These are phyloP conservation scores for Rallus limicola DNA, from an alignment of 2,113 vertebrate genomes.

Conservation along the genomic window DNA sequence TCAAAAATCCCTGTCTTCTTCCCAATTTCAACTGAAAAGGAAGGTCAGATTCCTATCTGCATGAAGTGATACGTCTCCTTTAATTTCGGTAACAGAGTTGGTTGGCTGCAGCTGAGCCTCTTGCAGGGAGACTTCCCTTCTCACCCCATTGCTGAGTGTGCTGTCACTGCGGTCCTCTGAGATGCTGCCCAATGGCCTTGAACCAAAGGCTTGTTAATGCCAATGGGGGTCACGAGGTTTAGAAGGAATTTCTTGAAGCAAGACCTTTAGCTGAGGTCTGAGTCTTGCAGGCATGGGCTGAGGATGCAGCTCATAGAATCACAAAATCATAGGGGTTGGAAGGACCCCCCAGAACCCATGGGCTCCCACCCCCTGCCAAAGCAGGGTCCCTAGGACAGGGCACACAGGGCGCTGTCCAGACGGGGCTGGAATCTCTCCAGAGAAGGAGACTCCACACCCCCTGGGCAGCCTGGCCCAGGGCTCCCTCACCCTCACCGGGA, in stretches of 20 bases:
- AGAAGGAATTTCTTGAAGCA: background rate
- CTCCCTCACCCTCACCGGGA: too few relatives aligned
- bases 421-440: too few relatives aligned
- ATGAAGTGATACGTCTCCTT: background rate
- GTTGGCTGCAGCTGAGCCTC: background rate
- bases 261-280: background rate
- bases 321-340: too few relatives aligned
- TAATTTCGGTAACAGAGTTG: background rate
- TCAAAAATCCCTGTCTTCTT: background rate
- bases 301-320: background rate
- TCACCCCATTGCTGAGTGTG: background rate
- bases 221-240: background rate
- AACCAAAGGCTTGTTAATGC: background rate
- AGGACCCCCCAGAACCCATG: too few relatives aligned
- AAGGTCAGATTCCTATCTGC: background rate
- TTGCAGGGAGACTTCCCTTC: background rate
- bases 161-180: accelerated
- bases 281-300: accelerated
- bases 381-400: too few relatives aligned
- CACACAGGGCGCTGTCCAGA: too few relatives aligned
- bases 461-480: too few relatives aligned
- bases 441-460: too few relatives aligned
- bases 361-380: too few relatives aligned
- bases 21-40: accelerated
- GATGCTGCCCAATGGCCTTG: accelerated